A percentile compares a stretch with the other conserved stretches of the same genome.
Evolutionary conservation across 1,140 invertebrate species (phyloP).

Genomic region (Aethina tumida): DNA sequence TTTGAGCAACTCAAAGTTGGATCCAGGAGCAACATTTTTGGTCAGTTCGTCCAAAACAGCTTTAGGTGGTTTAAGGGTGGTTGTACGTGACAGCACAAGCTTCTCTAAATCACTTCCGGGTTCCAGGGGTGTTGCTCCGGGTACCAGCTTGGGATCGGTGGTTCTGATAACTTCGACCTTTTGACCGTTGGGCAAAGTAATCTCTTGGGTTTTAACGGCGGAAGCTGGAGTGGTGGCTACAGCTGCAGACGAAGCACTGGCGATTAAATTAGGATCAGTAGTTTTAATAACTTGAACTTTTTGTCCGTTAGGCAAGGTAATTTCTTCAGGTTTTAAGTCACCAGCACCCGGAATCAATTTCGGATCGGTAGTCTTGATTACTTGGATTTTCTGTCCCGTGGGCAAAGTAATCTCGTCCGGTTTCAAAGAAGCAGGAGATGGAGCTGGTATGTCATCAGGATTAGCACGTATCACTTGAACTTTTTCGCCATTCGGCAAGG

Average conservation of each 20-base stretch:
- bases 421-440: conserved; percentile 31
- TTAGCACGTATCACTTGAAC: conserved; percentile 57
- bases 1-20: conserved; percentile 65
- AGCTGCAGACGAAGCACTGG: conserved; percentile 10
- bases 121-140: conserved; percentile 27
- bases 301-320: conserved; percentile 58
- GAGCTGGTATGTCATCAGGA: conserved; percentile 45
- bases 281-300: conserved; percentile 61
- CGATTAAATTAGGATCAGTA: conserved; percentile 30
- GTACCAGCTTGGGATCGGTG: conserved; percentile 50
- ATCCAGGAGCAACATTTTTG: conserved; percentile 63
- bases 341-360: conserved; percentile 44
- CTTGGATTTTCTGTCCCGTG: conserved; percentile 61
- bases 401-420: conserved; percentile 43
- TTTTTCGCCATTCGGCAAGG: conserved; percentile 62
- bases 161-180: conserved; percentile 60
- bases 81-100: conserved; percentile 34
- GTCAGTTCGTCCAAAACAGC: conserved; percentile 61
- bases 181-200: conserved; percentile 60
- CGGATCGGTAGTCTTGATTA: conserved; percentile 53
- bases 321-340: conserved; percentile 36
- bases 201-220: conserved; percentile 38
- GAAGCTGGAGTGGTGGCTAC: conserved; percentile 8
- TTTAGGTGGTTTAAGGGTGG: conserved; percentile 43
- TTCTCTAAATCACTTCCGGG: conserved; percentile 28